Conservation (phyloP, 2,888 invertebrate species). For the Xanthia togata region DNA sequence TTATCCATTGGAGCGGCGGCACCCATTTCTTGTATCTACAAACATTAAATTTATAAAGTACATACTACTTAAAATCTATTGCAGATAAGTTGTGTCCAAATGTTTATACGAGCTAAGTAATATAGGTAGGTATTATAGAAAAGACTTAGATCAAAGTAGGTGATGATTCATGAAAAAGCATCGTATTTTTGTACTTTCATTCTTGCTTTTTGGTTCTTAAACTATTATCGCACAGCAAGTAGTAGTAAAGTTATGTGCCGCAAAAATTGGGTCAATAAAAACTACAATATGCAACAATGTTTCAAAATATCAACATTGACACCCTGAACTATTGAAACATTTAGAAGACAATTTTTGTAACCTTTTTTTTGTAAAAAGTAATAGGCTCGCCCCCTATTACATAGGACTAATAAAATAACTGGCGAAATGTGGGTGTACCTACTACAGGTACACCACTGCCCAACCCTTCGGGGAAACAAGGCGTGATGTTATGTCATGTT, state of each 20-base stretch:
- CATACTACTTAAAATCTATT: background rate
- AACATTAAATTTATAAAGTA: background rate
- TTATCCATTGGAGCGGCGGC: conserved; percentile 16
- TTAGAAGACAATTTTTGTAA: background rate
- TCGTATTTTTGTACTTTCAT: background rate
- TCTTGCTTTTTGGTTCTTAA: background rate
- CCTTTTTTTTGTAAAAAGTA: too few relatives aligned
- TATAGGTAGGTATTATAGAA: background rate
- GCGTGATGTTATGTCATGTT: too few relatives aligned
- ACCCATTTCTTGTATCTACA: conserved; percentile 50
- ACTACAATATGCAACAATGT: background rate
- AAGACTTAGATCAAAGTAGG: background rate
- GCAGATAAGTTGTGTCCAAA: background rate
- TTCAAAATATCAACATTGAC: background rate
- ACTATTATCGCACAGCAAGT: background rate
- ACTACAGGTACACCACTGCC: too few relatives aligned
- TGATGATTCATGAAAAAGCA: too few relatives aligned
- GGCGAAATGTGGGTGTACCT: too few relatives aligned
- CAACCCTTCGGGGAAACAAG: too few relatives aligned
- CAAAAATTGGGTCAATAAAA: background rate
- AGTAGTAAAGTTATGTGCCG: background rate
- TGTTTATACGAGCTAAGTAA: background rate
- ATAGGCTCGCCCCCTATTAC: too few relatives aligned
- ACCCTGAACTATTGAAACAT: background rate
- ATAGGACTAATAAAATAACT: too few relatives aligned